Conservation (phyloP, 2,113 vertebrate genomes). For the Lepisosteus osseus region DNA sequence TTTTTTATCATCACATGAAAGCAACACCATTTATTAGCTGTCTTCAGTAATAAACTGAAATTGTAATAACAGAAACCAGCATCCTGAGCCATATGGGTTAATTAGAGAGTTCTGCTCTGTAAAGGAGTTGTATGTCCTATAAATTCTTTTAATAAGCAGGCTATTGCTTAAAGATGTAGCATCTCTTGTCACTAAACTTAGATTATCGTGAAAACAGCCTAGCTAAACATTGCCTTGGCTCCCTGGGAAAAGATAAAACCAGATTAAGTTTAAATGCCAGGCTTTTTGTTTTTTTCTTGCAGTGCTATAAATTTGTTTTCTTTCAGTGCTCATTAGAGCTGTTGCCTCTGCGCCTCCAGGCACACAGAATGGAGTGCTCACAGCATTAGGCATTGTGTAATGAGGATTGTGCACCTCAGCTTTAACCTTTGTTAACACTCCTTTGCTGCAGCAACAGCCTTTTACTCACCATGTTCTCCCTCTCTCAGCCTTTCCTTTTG, state of each 20-base stretch:
- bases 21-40: constrained; percentile 56
- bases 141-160: constrained; percentile 66
- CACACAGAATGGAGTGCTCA: background rate
- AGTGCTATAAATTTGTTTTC: constrained; percentile 3
- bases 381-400: background rate
- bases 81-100: constrained; percentile 53
- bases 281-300: background rate
- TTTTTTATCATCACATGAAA: constrained; percentile 53
- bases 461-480: constrained; percentile 9
- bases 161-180: constrained; percentile 56
- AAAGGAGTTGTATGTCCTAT: constrained; percentile 54
- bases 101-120: constrained; percentile 51
- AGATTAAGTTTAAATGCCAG: constrained; percentile 14
- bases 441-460: background rate
- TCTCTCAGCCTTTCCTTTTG: background rate
- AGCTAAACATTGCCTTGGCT: constrained; percentile 38
- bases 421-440: constrained; percentile 8
- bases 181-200: constrained; percentile 40
- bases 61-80: constrained; percentile 60
- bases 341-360: background rate
- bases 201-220: constrained; percentile 42
- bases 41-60: constrained; percentile 46
- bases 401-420: background rate
- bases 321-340: background rate
- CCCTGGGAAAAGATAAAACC: constrained; percentile 21